These are phyloP conservation scores for Chrysina gloriosa DNA, from an alignment of 2,888 invertebrate species.

Conservation along the genomic window DNA sequence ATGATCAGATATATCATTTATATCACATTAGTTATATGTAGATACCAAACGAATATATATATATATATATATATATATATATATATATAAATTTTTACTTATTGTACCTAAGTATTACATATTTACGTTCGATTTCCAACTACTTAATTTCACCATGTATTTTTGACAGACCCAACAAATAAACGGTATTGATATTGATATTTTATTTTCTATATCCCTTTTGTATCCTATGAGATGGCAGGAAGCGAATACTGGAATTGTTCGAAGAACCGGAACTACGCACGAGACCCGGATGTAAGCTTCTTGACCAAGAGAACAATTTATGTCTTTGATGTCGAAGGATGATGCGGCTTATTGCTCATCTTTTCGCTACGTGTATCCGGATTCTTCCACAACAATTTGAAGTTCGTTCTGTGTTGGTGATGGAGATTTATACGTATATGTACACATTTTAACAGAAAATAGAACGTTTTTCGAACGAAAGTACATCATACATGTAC, in stretches of 20 bases:
- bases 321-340: constrained; percentile 50
- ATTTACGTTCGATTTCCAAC: no score
- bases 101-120: neutral
- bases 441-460: no score
- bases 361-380: constrained; percentile 1
- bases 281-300: constrained; percentile 49
- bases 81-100: no score
- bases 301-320: constrained; percentile 50
- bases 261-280: constrained; percentile 42
- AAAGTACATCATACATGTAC: no score
- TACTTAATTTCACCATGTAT: neutral
- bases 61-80: no score
- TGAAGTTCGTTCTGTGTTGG: no score
- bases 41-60: neutral
- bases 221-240: constrained; percentile 24
- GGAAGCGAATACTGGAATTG: constrained; percentile 45
- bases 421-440: no score
- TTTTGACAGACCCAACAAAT: constrained; percentile 35
- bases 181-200: constrained; percentile 36
- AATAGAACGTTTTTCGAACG: no score
- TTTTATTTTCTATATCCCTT: constrained; percentile 28
- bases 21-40: no score
- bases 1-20: no score
- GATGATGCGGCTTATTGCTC: constrained; percentile 15
- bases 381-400: no score